Base-by-base conservation (phyloP, 2,888 invertebrate genomes). In the Megaustenia siamemsis region DNA sequence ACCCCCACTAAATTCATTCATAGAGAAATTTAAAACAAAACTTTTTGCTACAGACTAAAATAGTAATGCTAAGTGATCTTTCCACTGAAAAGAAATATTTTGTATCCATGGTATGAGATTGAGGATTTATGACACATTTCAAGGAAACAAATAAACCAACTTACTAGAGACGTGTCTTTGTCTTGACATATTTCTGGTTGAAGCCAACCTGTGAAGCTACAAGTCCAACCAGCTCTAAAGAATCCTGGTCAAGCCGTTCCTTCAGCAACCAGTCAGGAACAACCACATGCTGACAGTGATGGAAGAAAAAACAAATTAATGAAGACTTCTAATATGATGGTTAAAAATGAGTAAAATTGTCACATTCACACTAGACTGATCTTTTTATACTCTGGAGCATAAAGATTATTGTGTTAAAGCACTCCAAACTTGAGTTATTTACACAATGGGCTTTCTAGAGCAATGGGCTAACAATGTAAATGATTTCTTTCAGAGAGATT, bases 91-190 rank as follows among this genome's bases (percentile, higher is more conserved):
- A n/a, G n/a, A n/a, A n/a, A n/a, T n/a, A n/a, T n/a, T n/a, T n/a
- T n/a, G n/a, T n/a, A n/a, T n/a, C n/a, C 10, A 49, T 18, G 10
- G 18, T 49, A 49, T 49, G 49, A 12, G 18, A 49, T 12, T 49
- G 10, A 49, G 49, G 10, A 10, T 12, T 49, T 49, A 12, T 49
- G 49, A 49, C 18, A 18, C 49, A 49, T 12, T 18, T n/a, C n/a
- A n/a, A n/a, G n/a, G n/a, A n/a, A n/a, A n/a, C n/a, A 2, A 38
- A 69, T 18, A 45, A 49, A 32, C 32, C 32, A 49, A 97, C 98
- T 96, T 96, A 98, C 98, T 98, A 99, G 92, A 99, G 95, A 95
- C 98, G 98, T 77, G 99, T 99, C 95, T 99, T 99, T 86, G 98
- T 97, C 96, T 98, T 98, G 91, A 99, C 98, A 94, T 98, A 98